A percentile compares a stretch with the other conserved stretches of the same genome.
Evolutionary conservation across 2,888 invertebrate species (phyloP).

Genomic region (Macrophya alboannulata): DNA sequence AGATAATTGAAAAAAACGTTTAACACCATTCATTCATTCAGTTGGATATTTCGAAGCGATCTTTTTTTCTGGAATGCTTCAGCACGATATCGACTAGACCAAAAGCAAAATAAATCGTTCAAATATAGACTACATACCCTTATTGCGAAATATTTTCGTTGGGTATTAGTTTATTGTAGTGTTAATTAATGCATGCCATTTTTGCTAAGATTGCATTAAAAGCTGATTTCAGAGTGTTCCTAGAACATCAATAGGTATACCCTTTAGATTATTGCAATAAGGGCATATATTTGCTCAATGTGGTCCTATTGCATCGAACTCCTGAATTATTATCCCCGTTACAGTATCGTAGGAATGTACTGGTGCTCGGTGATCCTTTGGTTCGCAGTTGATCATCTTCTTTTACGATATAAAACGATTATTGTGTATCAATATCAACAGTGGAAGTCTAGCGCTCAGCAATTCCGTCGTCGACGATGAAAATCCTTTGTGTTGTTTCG

Average conservation of each 20-base stretch:
- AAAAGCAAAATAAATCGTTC: too few relatives aligned
- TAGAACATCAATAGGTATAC: too few relatives aligned
- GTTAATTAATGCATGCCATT: too few relatives aligned
- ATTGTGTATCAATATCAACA: background rate
- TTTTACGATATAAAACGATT: background rate
- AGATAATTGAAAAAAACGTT: background rate
- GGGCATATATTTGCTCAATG: too few relatives aligned
- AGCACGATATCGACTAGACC: too few relatives aligned
- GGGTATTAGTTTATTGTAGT: too few relatives aligned
- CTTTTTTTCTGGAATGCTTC: background rate
- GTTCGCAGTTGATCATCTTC: background rate
- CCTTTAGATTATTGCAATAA: too few relatives aligned
- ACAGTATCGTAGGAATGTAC: too few relatives aligned
- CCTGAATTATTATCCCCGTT: background rate
- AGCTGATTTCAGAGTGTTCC: too few relatives aligned
- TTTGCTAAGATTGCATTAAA: too few relatives aligned
- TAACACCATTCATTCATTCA: background rate
- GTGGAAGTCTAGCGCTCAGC: background rate
- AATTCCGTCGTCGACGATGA: background rate
- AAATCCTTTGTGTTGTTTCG: background rate
- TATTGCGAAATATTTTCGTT: too few relatives aligned
- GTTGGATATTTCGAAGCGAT: background rate
- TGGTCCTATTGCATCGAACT: background rate
- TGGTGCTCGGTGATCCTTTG: background rate
- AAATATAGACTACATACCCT: too few relatives aligned